Evolutionary conservation across 2,888 invertebrate species (phyloP).

Genomic region (Eupithecia abbreviata): DNA sequence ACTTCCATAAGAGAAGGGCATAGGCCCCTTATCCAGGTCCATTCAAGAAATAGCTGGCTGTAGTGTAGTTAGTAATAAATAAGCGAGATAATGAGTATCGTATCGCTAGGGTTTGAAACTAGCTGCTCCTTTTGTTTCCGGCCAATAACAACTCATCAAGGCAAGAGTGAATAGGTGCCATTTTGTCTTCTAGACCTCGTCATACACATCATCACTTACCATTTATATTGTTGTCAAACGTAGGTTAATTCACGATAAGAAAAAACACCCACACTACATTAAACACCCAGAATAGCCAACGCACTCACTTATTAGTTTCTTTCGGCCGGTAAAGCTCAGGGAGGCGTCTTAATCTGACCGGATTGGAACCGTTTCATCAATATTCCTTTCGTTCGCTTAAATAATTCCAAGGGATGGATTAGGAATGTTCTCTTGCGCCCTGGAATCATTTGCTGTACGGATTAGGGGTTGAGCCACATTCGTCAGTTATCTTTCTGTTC

Average conservation of each 20-base stretch:
- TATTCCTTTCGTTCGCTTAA: constrained; percentile 34
- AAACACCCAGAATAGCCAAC: neutral
- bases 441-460: constrained; percentile 45
- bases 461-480: constrained; percentile 28
- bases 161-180: neutral
- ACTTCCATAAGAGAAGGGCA: neutral
- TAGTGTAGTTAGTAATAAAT: neutral
- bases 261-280: neutral
- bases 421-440: constrained; percentile 54
- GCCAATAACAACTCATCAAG: neutral
- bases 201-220: neutral
- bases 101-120: neutral
- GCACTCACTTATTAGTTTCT: constrained; percentile 8
- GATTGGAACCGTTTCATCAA: constrained; percentile 28
- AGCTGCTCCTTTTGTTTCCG: neutral
- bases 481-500: neutral
- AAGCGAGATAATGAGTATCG: neutral
- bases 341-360: constrained; percentile 21
- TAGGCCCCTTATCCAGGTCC: neutral
- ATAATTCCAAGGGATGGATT: constrained; percentile 40
- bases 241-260: neutral
- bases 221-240: neutral
- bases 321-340: neutral
- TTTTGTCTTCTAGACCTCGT: neutral
- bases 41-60: neutral